These are phyloP conservation scores for Cyphomyrmex costatus DNA, from an alignment of 1,140 invertebrate species.

Conservation along the genomic window DNA sequence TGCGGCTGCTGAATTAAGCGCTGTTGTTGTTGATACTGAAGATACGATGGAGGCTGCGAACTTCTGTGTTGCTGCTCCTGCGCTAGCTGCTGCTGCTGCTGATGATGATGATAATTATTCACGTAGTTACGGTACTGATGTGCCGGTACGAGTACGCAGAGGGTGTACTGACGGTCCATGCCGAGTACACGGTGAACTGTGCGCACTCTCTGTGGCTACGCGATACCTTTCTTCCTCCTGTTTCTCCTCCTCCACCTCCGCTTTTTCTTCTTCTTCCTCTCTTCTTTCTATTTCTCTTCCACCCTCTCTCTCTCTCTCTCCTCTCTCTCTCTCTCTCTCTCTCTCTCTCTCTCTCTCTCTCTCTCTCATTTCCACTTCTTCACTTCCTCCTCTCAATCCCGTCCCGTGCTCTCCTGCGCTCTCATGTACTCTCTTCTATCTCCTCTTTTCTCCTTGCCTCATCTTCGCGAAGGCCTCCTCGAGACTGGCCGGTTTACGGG, in stretches of 20 bases:
- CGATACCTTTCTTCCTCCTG: constrained; percentile 53
- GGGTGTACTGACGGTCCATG: constrained; percentile 86
- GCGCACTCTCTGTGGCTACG: constrained; percentile 59
- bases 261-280: constrained; percentile 32
- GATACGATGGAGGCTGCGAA: constrained; percentile 63
- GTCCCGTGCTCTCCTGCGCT: constrained; percentile 57
- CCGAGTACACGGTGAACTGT: constrained; percentile 76
- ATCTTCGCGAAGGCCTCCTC: constrained; percentile 86
- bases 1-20: constrained; percentile 46
- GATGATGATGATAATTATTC: constrained; percentile 79
- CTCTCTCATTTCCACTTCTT: constrained; percentile 46
- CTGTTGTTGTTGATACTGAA: constrained; percentile 74
- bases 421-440: constrained; percentile 38
- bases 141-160: constrained; percentile 86
- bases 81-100: constrained; percentile 60
- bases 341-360: constrained; percentile 9
- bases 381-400: constrained; percentile 58
- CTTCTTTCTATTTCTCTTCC: constrained; percentile 37
- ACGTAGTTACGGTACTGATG: constrained; percentile 85
- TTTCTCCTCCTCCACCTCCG: constrained; percentile 42
- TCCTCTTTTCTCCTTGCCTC: constrained; percentile 76
- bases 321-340: constrained; percentile 21
- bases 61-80: constrained; percentile 55
- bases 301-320: constrained; percentile 3
- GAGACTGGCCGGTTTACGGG: constrained; percentile 85